Conservation (phyloP, 2,113 vertebrate species). For the Callospermophilus lateralis region DNA sequence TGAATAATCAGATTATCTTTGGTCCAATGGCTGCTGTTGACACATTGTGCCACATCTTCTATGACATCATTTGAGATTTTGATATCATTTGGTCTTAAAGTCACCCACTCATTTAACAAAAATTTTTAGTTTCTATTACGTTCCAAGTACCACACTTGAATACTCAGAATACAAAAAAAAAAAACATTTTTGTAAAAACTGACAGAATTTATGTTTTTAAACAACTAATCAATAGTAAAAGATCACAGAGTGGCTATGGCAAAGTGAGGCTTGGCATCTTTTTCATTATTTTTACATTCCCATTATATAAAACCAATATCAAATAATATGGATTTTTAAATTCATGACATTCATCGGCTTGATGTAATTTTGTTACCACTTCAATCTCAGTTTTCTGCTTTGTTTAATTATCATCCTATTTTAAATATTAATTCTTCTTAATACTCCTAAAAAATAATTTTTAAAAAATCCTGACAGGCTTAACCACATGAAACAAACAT, state of each 20-base stretch:
- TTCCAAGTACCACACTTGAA: background rate
- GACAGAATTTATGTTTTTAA: background rate
- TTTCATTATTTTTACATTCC: slow-evolving; percentile 29
- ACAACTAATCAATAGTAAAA: background rate
- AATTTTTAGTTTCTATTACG: background rate
- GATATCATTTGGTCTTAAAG: background rate
- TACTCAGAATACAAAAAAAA: background rate
- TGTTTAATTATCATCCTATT: slow-evolving; percentile 51
- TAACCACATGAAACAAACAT: slow-evolving; percentile 26
- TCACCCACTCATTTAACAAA: slow-evolving; percentile 28
- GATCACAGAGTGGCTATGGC: background rate
- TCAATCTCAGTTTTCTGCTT: slow-evolving; percentile 38
- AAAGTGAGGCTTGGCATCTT: background rate
- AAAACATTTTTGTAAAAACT: background rate
- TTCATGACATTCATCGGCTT: slow-evolving; percentile 3
- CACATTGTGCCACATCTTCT: background rate
- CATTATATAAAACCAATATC: slow-evolving; percentile 5
- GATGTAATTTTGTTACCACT: slow-evolving; percentile 20
- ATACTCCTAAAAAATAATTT: background rate
- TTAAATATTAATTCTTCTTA: slow-evolving; percentile 61
- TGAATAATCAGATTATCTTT: background rate
- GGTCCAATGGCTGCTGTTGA: background rate
- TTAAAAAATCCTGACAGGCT: background rate
- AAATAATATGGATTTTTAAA: slow-evolving; percentile 19
- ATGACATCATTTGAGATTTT: background rate